These are phyloP conservation scores for Tringa solitaria DNA, from an alignment of 2,113 vertebrate species.

Conservation along the genomic window DNA sequence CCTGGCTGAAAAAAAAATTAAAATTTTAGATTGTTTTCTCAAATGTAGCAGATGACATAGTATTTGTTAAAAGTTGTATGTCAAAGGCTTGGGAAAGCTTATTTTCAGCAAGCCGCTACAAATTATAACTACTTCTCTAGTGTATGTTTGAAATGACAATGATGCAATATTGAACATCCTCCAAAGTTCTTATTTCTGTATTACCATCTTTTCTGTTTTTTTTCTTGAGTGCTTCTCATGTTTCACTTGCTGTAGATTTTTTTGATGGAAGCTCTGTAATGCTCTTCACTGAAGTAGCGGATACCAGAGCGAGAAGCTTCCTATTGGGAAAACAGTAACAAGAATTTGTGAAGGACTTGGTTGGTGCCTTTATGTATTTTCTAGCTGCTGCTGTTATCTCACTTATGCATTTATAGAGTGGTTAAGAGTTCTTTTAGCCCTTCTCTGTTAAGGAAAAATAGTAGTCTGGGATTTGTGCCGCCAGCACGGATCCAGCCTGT, in stretches of 20 bases:
- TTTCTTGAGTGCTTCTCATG: accelerated
- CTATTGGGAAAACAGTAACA: background rate
- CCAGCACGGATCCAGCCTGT: background rate
- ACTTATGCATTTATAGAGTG: background rate
- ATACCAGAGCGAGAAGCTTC: background rate
- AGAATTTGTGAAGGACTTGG: background rate
- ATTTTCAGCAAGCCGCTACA: background rate
- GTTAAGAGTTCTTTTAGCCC: background rate
- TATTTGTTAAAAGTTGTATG: background rate
- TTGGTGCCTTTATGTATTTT: background rate
- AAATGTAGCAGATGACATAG: accelerated
- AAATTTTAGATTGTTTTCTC: background rate
- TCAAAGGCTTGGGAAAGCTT: background rate
- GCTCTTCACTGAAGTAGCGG: background rate
- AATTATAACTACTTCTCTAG: background rate
- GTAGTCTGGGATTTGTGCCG: background rate
- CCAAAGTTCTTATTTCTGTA: background rate
- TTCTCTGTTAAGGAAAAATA: background rate
- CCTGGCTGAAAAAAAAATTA: background rate
- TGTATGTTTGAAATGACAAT: background rate
- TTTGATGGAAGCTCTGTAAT: background rate
- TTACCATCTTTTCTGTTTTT: background rate
- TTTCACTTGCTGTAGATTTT: background rate
- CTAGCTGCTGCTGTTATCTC: background rate
- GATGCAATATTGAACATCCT: background rate